Evolutionary conservation across 2,888 invertebrate species (phyloP), one percentile per base, ranked within the genome.

Genomic region (Xanthia icteritia): DNA sequence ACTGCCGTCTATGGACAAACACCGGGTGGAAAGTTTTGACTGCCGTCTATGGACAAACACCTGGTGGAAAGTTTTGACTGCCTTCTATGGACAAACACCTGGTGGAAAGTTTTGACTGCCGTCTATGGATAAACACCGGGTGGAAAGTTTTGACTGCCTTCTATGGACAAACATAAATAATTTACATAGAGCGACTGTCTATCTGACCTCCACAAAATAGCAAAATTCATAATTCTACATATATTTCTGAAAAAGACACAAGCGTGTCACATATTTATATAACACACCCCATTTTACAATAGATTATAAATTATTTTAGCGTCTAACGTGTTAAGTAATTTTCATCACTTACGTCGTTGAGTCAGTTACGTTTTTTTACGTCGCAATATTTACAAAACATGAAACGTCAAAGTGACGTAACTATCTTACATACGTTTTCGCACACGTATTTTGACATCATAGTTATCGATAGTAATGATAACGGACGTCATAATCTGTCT

Each of bases 401-500:
- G 0, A 61, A 27, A 69, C 79, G 42, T 51, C 64, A 64, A 58
- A 31, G 15, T 78, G 73, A 79, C 77, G 79, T 79, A n/a, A n/a
- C n/a, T n/a, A 51, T 64, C 1, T 1, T 8, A 27, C 0, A 39
- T 23, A 64, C 48, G 64, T 64, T 64, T 48, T 42, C 13, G 45
- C 15, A 17, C 61, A 42, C 36, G 5, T 36, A 36, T 36, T 13
- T 20, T 42, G 42, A n/a, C 17, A 48, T 31, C 15, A 64, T n/a
- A n/a, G 13, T 42, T 78, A 78, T 79, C 79, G 64, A 72, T 69
- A 36, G 2, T 8, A 2, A 5, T 27, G 36, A 63, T 63, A 20
- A 64, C 31, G 3, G 15, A 42, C 31, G 39, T 58, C n/a, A 1
- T 71, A 56, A 78, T 71, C 54, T 15, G 15, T 27, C 2, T 51